These are phyloP conservation scores for Hoplias malabaricus DNA, from an alignment of 2,113 vertebrate genomes.

Conservation along the genomic window DNA sequence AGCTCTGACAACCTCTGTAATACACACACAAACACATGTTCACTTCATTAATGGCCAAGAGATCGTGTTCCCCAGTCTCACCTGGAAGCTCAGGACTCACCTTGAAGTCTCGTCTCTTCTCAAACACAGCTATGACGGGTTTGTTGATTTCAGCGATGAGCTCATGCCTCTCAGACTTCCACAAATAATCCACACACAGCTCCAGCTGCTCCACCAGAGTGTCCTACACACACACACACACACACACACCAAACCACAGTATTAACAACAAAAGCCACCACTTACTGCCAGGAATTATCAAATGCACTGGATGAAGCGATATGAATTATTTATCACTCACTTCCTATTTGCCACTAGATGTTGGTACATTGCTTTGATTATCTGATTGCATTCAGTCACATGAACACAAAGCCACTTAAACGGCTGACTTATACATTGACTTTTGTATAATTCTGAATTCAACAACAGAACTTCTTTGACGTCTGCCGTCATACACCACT, in stretches of 20 bases:
- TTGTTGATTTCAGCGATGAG: conserved; percentile 98
- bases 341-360: too few relatives aligned
- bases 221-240: conserved; percentile 76
- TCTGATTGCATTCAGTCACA: too few relatives aligned
- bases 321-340: too few relatives aligned
- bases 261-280: too few relatives aligned
- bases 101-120: conserved; percentile 96
- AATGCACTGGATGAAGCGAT: too few relatives aligned
- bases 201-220: conserved; percentile 95
- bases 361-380: too few relatives aligned
- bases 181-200: conserved; percentile 92
- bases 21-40: conserved; percentile 15
- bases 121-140: conserved; percentile 93
- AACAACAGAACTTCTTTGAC: too few relatives aligned
- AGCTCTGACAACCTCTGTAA: conserved; percentile 88
- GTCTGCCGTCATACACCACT: too few relatives aligned
- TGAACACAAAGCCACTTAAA: too few relatives aligned
- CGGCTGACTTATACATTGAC: too few relatives aligned
- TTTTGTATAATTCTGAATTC: too few relatives aligned
- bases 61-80: neutral
- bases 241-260: neutral
- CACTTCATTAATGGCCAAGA: neutral
- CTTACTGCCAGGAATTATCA: too few relatives aligned
- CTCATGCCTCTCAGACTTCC: conserved; percentile 95
- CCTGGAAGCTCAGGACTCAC: conserved; percentile 59